These are phyloP conservation scores for Struthidea cinerea DNA, from an alignment of 2,113 vertebrate species.

Conservation along the genomic window DNA sequence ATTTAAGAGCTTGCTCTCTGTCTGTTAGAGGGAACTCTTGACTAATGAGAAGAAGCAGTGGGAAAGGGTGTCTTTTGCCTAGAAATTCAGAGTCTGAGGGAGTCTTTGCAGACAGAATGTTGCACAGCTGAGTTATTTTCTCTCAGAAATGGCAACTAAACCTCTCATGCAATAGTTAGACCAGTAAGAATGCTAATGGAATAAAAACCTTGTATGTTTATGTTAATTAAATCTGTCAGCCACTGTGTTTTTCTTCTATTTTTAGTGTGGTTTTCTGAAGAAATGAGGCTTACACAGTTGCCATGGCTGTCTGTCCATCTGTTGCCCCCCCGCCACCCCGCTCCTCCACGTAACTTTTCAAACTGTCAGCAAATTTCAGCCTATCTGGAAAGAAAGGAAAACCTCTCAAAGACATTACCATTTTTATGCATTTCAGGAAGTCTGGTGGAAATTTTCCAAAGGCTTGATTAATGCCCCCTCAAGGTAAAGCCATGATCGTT, in stretches of 20 bases:
- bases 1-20: neutral
- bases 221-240: neutral
- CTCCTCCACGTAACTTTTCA: neutral
- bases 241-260: conserved; percentile 1
- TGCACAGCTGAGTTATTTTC: neutral
- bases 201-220: neutral
- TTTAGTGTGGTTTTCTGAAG: neutral
- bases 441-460: neutral
- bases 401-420: neutral
- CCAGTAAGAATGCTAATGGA: neutral
- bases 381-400: neutral
- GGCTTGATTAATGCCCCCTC: neutral
- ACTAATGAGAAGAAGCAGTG: neutral
- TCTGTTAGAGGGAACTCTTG: neutral
- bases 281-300: neutral
- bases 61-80: neutral
- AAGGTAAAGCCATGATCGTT: neutral
- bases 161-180: neutral
- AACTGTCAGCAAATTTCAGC: conserved; percentile 2
- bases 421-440: neutral
- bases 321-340: rapidly evolving
- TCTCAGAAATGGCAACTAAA: neutral
- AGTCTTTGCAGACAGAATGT: neutral
- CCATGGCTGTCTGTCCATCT: conserved; percentile 6
- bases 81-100: neutral